These are phyloP conservation scores for Sphenodon punctatus DNA, from an alignment of 2,797 vertebrate species.

Conservation along the genomic window DNA sequence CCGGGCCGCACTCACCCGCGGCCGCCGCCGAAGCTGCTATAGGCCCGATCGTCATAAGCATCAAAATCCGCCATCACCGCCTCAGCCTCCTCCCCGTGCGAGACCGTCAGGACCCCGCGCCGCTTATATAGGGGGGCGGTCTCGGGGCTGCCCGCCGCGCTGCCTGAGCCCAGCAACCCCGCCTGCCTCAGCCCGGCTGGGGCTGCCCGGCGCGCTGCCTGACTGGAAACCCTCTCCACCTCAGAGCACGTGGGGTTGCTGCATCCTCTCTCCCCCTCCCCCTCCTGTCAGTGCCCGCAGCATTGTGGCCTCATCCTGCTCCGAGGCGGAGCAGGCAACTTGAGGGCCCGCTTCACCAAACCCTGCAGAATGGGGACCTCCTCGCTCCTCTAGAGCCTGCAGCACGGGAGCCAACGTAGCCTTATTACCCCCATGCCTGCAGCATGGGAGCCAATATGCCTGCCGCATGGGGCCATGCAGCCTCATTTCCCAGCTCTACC, in stretches of 20 bases:
- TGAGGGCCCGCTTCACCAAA: no score
- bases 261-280: no score
- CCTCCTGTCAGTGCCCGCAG: no score
- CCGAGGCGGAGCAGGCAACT: no score
- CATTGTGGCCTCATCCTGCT: no score
- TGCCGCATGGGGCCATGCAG: no score
- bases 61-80: slow-evolving; percentile 96
- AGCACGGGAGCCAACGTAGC: no score
- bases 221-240: slow-evolving; percentile 3
- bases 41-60: slow-evolving; percentile 93
- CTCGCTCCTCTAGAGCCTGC: no score
- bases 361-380: no score
- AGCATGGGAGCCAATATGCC: no score
- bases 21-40: slow-evolving; percentile 91
- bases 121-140: slow-evolving; percentile 51
- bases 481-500: not conserved
- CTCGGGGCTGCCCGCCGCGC: slow-evolving; percentile 52
- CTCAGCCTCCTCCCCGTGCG: slow-evolving; percentile 82
- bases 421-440: no score
- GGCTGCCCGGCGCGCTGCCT: slow-evolving; percentile 71
- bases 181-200: slow-evolving; percentile 21
- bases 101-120: slow-evolving; percentile 77
- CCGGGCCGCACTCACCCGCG: slow-evolving; percentile 82
- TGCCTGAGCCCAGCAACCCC: slow-evolving; percentile 42
- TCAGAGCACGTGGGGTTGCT: slow-evolving; percentile 13